Base-by-base conservation (phyloP, 2,888 invertebrate species). In the Eulithis prunata region DNA sequence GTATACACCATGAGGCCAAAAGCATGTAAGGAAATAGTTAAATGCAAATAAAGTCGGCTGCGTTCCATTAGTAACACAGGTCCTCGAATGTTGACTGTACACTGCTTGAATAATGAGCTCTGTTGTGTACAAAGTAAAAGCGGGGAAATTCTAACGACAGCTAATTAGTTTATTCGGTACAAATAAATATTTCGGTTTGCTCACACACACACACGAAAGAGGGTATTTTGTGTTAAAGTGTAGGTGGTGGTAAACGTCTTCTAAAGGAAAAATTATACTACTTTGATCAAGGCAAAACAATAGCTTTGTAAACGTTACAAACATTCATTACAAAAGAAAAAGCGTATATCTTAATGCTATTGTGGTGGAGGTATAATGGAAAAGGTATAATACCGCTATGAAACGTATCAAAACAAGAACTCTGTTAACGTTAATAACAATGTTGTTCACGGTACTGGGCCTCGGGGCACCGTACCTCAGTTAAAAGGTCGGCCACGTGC, bases 41-140 rank as follows among this genome's bases (percentile, higher is more conserved):
- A 21, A 49, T 49, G 49, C 49, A 49, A 49, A 49, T 49, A 49
- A 47, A 10, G 21, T 49, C 21, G 14, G 49, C 21, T 21, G 21
- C 49, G 21, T 49, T 49, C 49, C 49, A 49, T 49, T 49, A 49
- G 49, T 10, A 21, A 47, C 47, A 21, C 14, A 21, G 14, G 14
- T 49, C 21, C 21, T 11, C 11, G 49, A 49, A 21, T 49, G 21
- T 49, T 21, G 21, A 49, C 49, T 14, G 7, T 49, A 21, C 21
- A 11, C 21, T 21, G 49, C 21, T 21, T 10, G 21, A 21, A 49
- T 49, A 49, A 21, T 49, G 21, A 49, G 21, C 21, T 21, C 41
- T 41, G 41, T 8, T 41, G 11, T 6, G 21, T 49, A 10, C 49
- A 21, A 49, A 49, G 49, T 21, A 47, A 47, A 47, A 13, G 41